Base-by-base conservation (phyloP, 1,140 invertebrate genomes). In the Caenorhabditis briggsae region DNA sequence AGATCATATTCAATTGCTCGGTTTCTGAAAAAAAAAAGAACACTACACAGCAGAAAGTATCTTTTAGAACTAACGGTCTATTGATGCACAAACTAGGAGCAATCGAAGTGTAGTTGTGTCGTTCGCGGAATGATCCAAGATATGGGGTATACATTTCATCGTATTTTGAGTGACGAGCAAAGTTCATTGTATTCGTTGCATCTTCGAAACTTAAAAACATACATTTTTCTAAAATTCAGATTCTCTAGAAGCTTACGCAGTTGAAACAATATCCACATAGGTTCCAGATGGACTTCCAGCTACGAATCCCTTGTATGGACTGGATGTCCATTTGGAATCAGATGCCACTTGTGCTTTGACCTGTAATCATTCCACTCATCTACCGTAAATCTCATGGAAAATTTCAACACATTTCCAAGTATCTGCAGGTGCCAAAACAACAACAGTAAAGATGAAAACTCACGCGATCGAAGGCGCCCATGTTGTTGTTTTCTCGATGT, bases 141-240 rank as follows among this genome's bases (percentile, higher is more conserved):
- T 74, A 64, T 12, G 86, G 86, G 20, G 43, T 33, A 41, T 87
- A 87, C 86, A 87, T 87, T 41, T 87, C 86, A 25, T 87, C 82
- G 53, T 56, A 84, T 53, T 55, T 46, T 11, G 82, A 84, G 82
- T 87, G 86, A 56, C 55, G 33, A 20, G 86, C 86, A 82, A 87
- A 59, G 46, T 87, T 84, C 33, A 56, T 56, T n/a, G 33, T 87
- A 9, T 74, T 82, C 3, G 43, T 87, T 14, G 85, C 86, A n/a
- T 84, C 86, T 16, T 84, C 55, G 56, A 87, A 87, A 41, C 86
- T 87, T 16, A 83, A 86, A 58, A 18, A 53, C 16, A n/a, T n/a
- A n/a, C 5, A 53, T 9, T 12, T 23, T 43, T 82, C 41, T 58
- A 25, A n/a, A 33, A 18, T 50, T 20, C 12, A 2, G 53, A 20